Conservation (phyloP, 2,888 invertebrate species). For the Drosophila mimetica region DNA sequence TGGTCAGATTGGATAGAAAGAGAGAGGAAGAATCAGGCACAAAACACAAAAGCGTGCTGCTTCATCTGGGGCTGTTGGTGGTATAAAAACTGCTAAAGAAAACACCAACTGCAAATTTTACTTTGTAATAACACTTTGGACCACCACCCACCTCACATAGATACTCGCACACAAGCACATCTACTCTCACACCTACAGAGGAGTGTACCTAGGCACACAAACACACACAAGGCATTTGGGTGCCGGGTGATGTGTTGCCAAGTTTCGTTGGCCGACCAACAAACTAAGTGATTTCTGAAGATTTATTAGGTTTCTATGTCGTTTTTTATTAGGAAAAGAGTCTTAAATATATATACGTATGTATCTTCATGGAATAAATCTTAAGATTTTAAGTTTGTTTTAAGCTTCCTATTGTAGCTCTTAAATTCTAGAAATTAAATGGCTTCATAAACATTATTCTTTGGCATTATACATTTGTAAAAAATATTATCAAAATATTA, state of each 20-base stretch:
- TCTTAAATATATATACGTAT: no score
- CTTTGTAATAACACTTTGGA: constrained; percentile 51
- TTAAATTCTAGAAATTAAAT: no score
- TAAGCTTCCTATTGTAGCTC: no score
- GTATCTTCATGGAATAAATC: no score
- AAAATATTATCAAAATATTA: no score
- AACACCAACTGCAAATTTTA: constrained; percentile 49
- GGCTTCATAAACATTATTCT: no score
- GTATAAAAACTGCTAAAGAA: constrained; percentile 33
- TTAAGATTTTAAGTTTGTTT: no score
- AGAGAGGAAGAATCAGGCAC: constrained; percentile 5
- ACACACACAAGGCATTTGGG: constrained; percentile 26
- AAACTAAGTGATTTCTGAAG: constrained; percentile 6
- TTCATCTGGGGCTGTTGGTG: background rate
- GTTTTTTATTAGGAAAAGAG: no score
- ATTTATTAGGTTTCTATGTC: background rate
- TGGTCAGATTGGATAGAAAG: background rate
- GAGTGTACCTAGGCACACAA: constrained; percentile 22
- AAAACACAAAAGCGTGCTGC: constrained; percentile 18
- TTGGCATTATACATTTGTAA: no score
- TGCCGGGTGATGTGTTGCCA: constrained; percentile 31
- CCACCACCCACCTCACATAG: constrained; percentile 19
- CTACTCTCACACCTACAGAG: constrained; percentile 5
- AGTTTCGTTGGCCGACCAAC: constrained; percentile 17
- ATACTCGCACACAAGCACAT: constrained; percentile 3